Percentiles rank a stretch among this genome's conserved stretches.
Conservation (phyloP, 2,888 invertebrate genomes). For the Blera fallax region DNA sequence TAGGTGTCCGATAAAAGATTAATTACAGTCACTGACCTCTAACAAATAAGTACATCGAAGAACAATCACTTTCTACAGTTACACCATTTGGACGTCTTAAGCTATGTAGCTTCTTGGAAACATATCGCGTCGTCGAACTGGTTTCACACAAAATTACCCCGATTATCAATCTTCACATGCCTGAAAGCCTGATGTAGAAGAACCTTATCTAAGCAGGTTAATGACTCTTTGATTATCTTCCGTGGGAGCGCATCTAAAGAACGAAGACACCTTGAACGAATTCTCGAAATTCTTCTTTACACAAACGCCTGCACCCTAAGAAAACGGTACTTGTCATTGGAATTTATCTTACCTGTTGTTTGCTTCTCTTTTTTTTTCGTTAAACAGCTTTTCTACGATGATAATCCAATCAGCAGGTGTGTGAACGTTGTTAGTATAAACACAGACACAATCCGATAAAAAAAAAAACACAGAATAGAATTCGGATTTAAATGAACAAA, state of each 20-base stretch:
- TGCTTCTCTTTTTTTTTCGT: not conserved
- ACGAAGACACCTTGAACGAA: not conserved
- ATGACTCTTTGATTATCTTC: not conserved
- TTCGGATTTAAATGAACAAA: not conserved
- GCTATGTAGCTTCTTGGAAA: not conserved
- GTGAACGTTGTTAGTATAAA: not conserved
- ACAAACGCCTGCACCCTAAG: not conserved
- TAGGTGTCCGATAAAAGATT: too few relatives aligned
- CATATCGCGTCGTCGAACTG: not conserved
- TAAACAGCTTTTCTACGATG: not conserved
- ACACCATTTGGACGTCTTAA: not conserved
- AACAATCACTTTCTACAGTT: not conserved
- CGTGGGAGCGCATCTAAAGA: not conserved
- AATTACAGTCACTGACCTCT: not conserved
- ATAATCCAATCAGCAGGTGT: constrained; percentile 33
- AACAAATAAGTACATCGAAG: not conserved
- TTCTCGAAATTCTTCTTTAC: not conserved
- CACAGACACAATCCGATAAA: not conserved
- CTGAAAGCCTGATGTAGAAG: not conserved
- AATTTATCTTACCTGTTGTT: constrained; percentile 35
- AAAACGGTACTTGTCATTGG: constrained; percentile 11
- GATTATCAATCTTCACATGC: not conserved
- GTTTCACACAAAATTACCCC: not conserved
- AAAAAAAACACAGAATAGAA: not conserved
- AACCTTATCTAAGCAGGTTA: constrained; percentile 30